Conservation (phyloP, 2,888 invertebrate genomes). For the Protophormia terraenovae region DNA sequence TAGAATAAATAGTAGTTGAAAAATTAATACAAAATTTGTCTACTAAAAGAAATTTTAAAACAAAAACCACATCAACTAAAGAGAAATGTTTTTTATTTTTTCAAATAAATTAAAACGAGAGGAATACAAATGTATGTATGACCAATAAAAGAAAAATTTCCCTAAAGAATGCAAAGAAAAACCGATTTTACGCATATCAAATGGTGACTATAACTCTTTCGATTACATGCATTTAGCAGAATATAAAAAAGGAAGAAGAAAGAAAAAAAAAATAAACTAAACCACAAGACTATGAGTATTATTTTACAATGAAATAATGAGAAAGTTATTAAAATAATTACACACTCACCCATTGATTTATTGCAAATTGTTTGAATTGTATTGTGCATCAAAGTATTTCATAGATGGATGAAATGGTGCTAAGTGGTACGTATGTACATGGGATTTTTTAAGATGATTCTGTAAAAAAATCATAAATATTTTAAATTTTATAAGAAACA, state of each 20-base stretch:
- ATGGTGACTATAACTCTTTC: neutral
- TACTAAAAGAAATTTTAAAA: neutral
- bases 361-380: neutral
- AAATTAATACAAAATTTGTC: neutral
- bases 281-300: neutral
- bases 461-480: too few relatives aligned
- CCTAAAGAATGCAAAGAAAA: slow-evolving; percentile 33
- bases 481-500: too few relatives aligned
- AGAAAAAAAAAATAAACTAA: neutral
- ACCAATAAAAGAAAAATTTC: slow-evolving; percentile 37
- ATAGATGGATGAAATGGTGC: neutral
- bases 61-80: slow-evolving; percentile 21
- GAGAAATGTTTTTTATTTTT: neutral
- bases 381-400: neutral
- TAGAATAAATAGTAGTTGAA: neutral
- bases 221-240: neutral
- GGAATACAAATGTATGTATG: slow-evolving; percentile 8
- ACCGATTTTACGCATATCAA: neutral
- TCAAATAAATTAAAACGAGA: neutral
- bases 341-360: neutral
- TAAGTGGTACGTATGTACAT: neutral
- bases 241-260: too few relatives aligned
- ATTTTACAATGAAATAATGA: neutral
- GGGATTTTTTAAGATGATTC: too few relatives aligned
- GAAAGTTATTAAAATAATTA: slow-evolving; percentile 29